Conservation (phyloP, 2,797 vertebrate species). For the Muscicapa comitata region DNA sequence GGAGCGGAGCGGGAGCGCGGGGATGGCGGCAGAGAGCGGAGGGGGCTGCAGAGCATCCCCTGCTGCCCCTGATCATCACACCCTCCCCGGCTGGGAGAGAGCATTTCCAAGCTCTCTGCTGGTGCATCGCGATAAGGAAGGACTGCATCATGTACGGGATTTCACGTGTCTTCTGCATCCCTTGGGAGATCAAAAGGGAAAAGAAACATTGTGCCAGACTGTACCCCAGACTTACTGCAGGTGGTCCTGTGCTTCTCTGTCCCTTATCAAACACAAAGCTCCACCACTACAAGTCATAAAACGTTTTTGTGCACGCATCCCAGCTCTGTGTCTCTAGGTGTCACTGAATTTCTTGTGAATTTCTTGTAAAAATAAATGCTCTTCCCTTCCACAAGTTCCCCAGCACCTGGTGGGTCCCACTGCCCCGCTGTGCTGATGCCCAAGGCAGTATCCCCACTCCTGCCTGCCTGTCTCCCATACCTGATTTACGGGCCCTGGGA, state of each 20-base stretch:
- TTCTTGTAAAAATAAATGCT: background rate
- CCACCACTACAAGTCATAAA: background rate
- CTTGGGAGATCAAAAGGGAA: background rate
- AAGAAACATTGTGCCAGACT: rapidly evolving
- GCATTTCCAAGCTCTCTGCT: background rate
- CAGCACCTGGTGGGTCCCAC: rapidly evolving
- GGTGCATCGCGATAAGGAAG: background rate
- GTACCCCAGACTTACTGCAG: background rate
- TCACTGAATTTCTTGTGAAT: background rate
- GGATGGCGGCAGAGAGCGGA: background rate
- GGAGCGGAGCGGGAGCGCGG: background rate
- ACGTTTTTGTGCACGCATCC: rapidly evolving
- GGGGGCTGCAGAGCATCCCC: background rate
- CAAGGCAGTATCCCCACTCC: background rate
- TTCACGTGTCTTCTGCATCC: background rate
- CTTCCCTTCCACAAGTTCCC: background rate
- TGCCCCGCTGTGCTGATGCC: background rate
- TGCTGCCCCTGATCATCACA: rapidly evolving
- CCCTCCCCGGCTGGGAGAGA: background rate
- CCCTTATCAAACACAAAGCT: background rate
- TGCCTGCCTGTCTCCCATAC: background rate
- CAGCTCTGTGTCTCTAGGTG: background rate
- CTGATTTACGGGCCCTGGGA: background rate
- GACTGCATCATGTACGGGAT: rapidly evolving
- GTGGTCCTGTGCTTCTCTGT: background rate